These are phyloP conservation scores for Helicoverpa armigera DNA, from an alignment of 1,140 invertebrate genomes.

Conservation along the genomic window DNA sequence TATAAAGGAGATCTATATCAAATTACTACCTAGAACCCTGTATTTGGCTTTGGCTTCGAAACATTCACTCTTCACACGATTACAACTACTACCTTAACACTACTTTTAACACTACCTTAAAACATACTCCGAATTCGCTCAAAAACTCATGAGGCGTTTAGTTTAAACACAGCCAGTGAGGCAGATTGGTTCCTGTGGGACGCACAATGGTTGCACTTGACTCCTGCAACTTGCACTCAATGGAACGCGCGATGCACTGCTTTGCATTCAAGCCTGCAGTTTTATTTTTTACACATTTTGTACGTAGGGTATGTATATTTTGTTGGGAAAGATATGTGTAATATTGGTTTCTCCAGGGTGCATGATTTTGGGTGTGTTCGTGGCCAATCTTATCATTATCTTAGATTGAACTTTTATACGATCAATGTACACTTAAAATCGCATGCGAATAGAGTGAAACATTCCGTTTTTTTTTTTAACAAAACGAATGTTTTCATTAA, in stretches of 20 bases:
- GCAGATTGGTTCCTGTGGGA: slow-evolving; percentile 26
- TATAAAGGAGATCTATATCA: no score
- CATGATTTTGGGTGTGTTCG: background rate
- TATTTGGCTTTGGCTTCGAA: no score
- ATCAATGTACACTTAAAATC: no score
- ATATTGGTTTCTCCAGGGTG: background rate
- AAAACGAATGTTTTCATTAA: no score
- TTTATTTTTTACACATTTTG: slow-evolving; percentile 9
- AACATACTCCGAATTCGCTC: background rate
- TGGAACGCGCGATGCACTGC: slow-evolving; percentile 22
- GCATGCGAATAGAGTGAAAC: no score
- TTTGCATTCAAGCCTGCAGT: slow-evolving; percentile 5
- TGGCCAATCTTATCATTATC: no score
- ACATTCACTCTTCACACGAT: no score
- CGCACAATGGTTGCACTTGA: slow-evolving; percentile 22
- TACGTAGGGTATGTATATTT: background rate
- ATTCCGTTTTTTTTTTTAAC: no score
- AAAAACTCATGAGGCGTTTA: slow-evolving; percentile 20
- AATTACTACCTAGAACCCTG: no score
- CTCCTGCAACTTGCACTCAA: slow-evolving; percentile 21
- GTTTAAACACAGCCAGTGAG: slow-evolving; percentile 19
- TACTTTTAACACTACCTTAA: no score
- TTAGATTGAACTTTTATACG: no score
- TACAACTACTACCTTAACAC: no score
- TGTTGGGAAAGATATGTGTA: background rate